These are phyloP conservation scores for Melospiza georgiana DNA, from an alignment of 2,113 vertebrate species.

Conservation along the genomic window DNA sequence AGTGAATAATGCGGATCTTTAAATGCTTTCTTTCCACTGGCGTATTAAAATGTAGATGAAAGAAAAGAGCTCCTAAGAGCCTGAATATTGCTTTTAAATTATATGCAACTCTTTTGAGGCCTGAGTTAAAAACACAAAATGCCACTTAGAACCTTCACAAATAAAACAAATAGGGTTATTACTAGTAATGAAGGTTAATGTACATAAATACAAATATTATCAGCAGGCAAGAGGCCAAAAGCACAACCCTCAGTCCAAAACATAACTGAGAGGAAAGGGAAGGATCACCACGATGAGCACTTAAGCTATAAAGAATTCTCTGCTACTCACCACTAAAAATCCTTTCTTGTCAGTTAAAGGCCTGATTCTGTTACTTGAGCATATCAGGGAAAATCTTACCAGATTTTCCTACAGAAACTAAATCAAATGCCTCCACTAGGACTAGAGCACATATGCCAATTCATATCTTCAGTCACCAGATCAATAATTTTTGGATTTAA, in stretches of 20 bases:
- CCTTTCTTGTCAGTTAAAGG: neutral
- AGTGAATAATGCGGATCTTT: constrained; percentile 6
- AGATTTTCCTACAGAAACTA: neutral
- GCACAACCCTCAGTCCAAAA: neutral
- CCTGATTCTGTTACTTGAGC: neutral
- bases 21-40: neutral
- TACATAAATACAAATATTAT: neutral
- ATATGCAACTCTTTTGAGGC: neutral
- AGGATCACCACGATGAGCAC: neutral
- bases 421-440: neutral
- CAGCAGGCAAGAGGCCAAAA: neutral
- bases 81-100: constrained; percentile 19
- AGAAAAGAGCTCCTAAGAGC: neutral
- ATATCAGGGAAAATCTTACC: neutral
- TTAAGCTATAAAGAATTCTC: neutral
- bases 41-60: neutral
- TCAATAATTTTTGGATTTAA: neutral
- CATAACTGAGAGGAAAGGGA: neutral
- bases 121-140: neutral
- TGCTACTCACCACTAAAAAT: neutral
- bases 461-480: neutral
- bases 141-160: neutral
- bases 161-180: neutral
- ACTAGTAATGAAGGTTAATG: neutral
- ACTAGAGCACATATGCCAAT: no score